A percentile compares a stretch with the other conserved stretches of the same genome.
These are phyloP conservation scores for Amblyornis subalaris DNA, from an alignment of 2,113 vertebrate genomes.

Conservation along the genomic window DNA sequence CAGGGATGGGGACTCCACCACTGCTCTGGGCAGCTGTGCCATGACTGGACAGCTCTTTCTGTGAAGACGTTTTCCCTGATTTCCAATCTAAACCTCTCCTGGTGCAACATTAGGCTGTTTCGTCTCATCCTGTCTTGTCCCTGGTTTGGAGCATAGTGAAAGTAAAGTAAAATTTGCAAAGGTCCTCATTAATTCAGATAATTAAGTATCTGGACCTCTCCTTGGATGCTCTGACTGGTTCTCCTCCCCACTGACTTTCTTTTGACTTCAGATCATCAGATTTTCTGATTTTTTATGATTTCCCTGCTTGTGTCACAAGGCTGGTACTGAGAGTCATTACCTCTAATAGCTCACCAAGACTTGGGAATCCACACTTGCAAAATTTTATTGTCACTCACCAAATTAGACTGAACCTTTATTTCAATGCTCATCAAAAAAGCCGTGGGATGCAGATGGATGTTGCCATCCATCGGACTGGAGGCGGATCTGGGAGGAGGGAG, in stretches of 20 bases:
- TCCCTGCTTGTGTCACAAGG: background rate
- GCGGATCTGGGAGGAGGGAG: background rate
- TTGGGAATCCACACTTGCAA: background rate
- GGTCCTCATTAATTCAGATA: background rate
- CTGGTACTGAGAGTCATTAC: background rate
- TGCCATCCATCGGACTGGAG: background rate
- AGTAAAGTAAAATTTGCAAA: background rate
- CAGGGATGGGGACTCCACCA: background rate
- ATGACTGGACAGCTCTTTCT: background rate
- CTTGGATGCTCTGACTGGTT: background rate
- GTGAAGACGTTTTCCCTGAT: background rate
- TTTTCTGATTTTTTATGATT: background rate
- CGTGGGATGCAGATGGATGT: accelerated
- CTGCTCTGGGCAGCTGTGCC: background rate
- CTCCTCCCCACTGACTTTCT: background rate
- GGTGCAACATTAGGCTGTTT: background rate
- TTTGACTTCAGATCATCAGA: background rate
- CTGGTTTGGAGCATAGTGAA: background rate
- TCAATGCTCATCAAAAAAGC: background rate
- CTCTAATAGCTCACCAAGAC: background rate
- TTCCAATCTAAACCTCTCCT: background rate
- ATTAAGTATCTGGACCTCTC: background rate
- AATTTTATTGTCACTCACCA: background rate
- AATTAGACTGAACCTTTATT: background rate
- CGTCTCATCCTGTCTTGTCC: background rate